Evolutionary conservation across 2,113 vertebrate species (phyloP).

Genomic region (Rhinolophus ferrumequinum): DNA sequence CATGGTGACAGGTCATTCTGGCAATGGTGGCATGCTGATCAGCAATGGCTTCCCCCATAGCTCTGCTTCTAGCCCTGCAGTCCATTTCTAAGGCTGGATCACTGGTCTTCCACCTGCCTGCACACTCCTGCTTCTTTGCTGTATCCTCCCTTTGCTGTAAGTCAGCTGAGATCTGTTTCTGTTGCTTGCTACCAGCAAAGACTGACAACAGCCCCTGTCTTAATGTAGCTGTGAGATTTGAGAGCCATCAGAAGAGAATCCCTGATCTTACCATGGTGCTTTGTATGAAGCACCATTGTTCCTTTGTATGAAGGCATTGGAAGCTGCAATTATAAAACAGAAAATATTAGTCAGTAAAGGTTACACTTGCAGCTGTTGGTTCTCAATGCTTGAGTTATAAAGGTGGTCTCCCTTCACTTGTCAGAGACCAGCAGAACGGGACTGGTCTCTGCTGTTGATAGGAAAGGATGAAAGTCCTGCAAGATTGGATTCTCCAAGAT

Average conservation of each 20-base stretch:
- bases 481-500: neutral
- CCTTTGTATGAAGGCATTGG: neutral
- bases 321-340: neutral
- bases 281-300: neutral
- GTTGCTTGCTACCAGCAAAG: neutral
- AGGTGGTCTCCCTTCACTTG: neutral
- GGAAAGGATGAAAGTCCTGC: neutral
- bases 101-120: neutral
- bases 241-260: neutral
- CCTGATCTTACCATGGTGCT: neutral
- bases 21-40: neutral
- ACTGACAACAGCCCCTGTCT: neutral
- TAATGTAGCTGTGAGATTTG: neutral
- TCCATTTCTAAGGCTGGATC: neutral
- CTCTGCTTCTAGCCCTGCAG: neutral
- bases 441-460: no score
- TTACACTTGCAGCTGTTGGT: neutral
- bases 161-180: neutral
- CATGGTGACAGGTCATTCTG: neutral
- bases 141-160: neutral
- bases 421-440: neutral
- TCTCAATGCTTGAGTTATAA: neutral
- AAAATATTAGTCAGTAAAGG: neutral
- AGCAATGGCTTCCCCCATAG: neutral
- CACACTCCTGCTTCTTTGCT: neutral